Conservation (phyloP, 2,888 invertebrate genomes). For the Aphodius sticticus region DNA sequence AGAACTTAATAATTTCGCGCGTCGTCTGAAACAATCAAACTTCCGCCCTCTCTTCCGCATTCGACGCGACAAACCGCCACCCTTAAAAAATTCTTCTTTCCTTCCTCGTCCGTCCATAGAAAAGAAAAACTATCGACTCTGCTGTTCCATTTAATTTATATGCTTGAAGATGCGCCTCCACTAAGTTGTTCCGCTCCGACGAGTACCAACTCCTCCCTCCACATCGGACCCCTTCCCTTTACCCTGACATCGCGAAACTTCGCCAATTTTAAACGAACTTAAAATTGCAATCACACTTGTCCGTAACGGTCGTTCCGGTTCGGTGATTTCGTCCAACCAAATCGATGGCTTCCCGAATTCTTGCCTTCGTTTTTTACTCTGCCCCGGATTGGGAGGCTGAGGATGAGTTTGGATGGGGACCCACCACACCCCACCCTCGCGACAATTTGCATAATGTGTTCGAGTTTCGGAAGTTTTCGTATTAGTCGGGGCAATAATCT, state of each 20-base stretch:
- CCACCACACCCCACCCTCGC: no score
- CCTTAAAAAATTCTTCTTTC: no score
- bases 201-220: slow-evolving; percentile 18
- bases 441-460: slow-evolving; percentile 24
- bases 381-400: slow-evolving; percentile 9
- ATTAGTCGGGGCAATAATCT: slow-evolving; percentile 18
- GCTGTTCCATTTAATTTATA: slow-evolving; percentile 30
- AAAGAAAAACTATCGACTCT: slow-evolving; percentile 21
- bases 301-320: slow-evolving; percentile 30
- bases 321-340: slow-evolving; percentile 31
- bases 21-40: slow-evolving; percentile 16
- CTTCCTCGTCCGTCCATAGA: background rate
- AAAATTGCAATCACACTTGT: slow-evolving; percentile 37
- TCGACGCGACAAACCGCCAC: background rate
- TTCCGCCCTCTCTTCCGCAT: slow-evolving; percentile 7
- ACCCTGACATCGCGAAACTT: slow-evolving; percentile 27
- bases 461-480: slow-evolving; percentile 23
- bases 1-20: slow-evolving; percentile 11
- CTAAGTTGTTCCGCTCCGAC: slow-evolving; percentile 16
- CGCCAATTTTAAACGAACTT: slow-evolving; percentile 35
- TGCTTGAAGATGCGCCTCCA: slow-evolving; percentile 25
- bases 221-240: slow-evolving; percentile 6
- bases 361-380: slow-evolving; percentile 9
- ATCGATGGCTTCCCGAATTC: slow-evolving; percentile 17
- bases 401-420: no score